A percentile compares a stretch with the other conserved stretches of the same genome.
Conservation (phyloP, 23 tunicate species). For the Phallusia fumigata region DNA sequence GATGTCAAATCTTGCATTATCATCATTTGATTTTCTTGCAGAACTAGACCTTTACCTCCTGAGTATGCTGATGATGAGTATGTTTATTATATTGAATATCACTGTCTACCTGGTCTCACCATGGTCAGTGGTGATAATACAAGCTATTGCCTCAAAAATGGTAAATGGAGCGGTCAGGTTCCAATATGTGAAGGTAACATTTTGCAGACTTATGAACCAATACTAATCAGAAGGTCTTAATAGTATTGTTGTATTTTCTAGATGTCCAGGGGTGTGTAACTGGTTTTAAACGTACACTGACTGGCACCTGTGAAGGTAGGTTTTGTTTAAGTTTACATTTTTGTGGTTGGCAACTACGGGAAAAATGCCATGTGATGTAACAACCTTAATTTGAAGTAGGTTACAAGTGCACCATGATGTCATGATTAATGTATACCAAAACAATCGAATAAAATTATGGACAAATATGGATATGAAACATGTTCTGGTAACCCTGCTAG, state of each 20-base stretch:
- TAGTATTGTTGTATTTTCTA: not conserved
- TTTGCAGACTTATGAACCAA: not conserved
- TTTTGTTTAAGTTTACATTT: too few relatives aligned
- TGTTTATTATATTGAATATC: constrained; percentile 51
- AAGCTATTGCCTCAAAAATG: constrained; percentile 43
- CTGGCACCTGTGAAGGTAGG: constrained; percentile 25
- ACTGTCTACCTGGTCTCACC: constrained; percentile 33
- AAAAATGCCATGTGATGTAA: too few relatives aligned
- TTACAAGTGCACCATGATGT: too few relatives aligned
- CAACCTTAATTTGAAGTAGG: too few relatives aligned
- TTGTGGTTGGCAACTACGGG: too few relatives aligned
- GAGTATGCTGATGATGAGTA: constrained; percentile 41
- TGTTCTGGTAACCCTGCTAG: too few relatives aligned
- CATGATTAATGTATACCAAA: too few relatives aligned
- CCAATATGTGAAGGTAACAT: constrained; percentile 44
- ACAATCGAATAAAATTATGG: too few relatives aligned
- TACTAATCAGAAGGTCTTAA: not conserved
- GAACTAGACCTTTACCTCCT: constrained; percentile 45
- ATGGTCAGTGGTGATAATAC: constrained; percentile 52
- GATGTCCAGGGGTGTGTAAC: constrained; percentile 7
- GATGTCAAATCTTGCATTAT: too few relatives aligned
- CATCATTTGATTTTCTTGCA: not conserved
- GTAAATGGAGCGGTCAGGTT: constrained; percentile 45
- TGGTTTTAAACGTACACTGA: constrained; percentile 6
- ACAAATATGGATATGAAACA: too few relatives aligned